Evolutionary conservation across 2,797 vertebrate genomes (phyloP).

Genomic region (Xyrichtys novacula): DNA sequence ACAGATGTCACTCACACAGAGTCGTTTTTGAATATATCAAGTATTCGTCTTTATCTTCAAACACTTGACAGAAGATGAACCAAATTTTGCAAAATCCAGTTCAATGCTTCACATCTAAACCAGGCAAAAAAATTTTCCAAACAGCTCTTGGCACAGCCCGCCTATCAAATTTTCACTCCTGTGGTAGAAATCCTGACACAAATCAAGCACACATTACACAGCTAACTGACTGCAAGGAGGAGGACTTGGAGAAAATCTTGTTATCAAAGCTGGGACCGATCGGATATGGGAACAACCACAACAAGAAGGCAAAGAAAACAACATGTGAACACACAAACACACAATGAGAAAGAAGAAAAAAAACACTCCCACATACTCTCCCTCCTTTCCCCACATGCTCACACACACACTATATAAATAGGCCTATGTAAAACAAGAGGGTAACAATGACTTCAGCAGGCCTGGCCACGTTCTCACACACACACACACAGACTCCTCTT

Average conservation of each 20-base stretch:
- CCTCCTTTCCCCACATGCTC: slow-evolving; percentile 38
- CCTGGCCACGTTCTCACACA: slow-evolving; percentile 48
- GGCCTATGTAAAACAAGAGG: slow-evolving; percentile 76
- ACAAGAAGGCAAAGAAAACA: slow-evolving; percentile 62
- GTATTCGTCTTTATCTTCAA: neutral
- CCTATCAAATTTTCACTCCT: slow-evolving; percentile 19
- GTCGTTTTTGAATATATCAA: neutral
- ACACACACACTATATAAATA: slow-evolving; percentile 63
- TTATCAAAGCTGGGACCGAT: slow-evolving; percentile 63
- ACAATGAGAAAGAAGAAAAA: neutral
- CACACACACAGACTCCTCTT: slow-evolving; percentile 4
- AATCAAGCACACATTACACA: slow-evolving; percentile 37
- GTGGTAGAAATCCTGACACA: slow-evolving; percentile 26
- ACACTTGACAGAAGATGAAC: too few relatives aligned
- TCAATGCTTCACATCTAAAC: neutral
- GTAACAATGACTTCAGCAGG: slow-evolving; percentile 79
- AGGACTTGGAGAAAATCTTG: slow-evolving; percentile 53
- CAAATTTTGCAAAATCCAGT: too few relatives aligned
- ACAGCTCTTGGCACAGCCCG: neutral
- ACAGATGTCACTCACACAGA: neutral
- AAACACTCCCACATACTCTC: slow-evolving; percentile 24
- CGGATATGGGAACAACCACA: slow-evolving; percentile 61
- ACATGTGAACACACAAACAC: slow-evolving; percentile 40
- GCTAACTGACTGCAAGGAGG: slow-evolving; percentile 40
- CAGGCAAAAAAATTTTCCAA: slow-evolving; percentile 3